Evolutionary conservation across 2,797 vertebrate genomes (phyloP).

Genomic region (Chlorospingus flavigularis): DNA sequence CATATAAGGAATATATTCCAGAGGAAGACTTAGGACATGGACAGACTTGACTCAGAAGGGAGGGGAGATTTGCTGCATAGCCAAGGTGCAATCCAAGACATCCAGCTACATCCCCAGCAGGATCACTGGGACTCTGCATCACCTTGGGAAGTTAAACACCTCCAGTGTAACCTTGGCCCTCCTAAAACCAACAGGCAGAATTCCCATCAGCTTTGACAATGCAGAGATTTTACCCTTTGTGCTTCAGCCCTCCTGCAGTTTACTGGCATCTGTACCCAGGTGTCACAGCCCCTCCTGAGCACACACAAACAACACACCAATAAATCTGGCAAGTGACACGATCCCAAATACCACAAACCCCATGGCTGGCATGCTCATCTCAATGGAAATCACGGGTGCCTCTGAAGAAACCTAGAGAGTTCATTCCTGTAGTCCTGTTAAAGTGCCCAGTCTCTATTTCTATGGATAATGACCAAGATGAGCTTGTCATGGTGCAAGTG

Average conservation of each 20-base stretch:
- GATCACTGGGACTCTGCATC: background rate
- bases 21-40: background rate
- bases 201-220: background rate
- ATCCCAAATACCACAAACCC: background rate
- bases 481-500: background rate
- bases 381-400: background rate
- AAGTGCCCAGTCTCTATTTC: background rate
- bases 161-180: background rate
- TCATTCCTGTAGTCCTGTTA: background rate
- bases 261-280: background rate
- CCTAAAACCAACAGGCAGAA: background rate
- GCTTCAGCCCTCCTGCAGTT: background rate
- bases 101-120: background rate
- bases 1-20: background rate
- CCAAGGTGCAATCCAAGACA: background rate
- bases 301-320: background rate
- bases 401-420: background rate
- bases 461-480: background rate
- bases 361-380: background rate
- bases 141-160: background rate
- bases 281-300: background rate
- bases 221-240: background rate
- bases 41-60: background rate
- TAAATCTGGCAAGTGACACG: background rate
- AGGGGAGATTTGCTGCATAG: background rate